Base-by-base conservation (phyloP, 2,113 vertebrate genomes). In the Acanthisitta chloris region DNA sequence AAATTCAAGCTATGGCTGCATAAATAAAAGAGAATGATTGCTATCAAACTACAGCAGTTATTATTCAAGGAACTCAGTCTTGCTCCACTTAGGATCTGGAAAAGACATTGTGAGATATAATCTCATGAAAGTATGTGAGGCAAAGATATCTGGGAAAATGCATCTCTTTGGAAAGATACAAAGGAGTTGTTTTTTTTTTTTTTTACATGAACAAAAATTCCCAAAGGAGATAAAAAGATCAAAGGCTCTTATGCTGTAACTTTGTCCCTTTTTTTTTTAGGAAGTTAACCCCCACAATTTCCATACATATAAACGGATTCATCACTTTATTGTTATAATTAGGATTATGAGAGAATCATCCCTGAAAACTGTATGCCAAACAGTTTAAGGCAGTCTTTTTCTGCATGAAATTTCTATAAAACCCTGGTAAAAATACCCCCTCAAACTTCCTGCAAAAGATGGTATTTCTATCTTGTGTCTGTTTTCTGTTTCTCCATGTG, bases 61-160 rank as follows among this genome's bases (percentile, higher is more conserved):
- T 26, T 70, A 51, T 43, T 74, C 55, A 92, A 25, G 46, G 17
- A 91, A 81, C 33, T 78, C 51, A 48, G 31, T 70, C 24, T 62
- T 66, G 18, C 33, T 92, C 21, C 40, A 66, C 46, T 51, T 51
- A 59, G 49, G 49, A 90, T 73, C 93, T 92, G 88, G 85, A 96
- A 96, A 93, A 96, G 51, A 77, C 71, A 92, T 62, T 85, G 80
- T 31, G 65, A 93, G 78, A 94, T 81, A 48, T 24, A 54, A 88
- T 55, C 33, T 66, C 70, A 83, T 17, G 26, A 94, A 94, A 90
- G 67, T 72, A 88, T 36, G 67, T 25, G 51, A 94, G 28, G 34
- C 28, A 55, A 90, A 77, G 36, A 45, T 90, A 95, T 58, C 46
- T 64, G 87, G 79, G 62, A 90, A 96, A 97, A 90, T 59, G 34